phyloP scores from a whole-genome alignment of 2,797 vertebrate species.

The Nyctibius grandis region DNA sequence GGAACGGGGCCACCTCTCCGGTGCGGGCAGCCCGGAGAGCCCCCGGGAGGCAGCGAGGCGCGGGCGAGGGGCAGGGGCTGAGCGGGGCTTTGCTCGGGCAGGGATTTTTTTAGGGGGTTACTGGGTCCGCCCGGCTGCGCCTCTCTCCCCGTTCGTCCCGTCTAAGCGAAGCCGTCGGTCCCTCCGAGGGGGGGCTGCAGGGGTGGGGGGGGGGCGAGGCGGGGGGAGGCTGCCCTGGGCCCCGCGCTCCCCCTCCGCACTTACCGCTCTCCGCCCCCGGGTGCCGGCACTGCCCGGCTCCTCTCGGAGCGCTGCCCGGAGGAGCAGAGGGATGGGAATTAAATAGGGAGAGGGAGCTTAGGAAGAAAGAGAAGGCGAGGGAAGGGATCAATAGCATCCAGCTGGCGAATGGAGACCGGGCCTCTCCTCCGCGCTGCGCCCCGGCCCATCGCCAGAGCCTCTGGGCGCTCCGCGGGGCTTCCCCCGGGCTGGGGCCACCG shows the following conservation, averaged over 20 bases:
- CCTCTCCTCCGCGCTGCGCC: not conserved
- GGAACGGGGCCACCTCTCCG: not conserved
- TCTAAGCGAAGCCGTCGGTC: not conserved
- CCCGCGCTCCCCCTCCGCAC: not conserved
- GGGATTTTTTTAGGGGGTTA: too few relatives aligned
- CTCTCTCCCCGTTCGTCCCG: not conserved
- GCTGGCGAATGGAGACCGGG: conserved; percentile 54
- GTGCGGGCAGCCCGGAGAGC: not conserved
- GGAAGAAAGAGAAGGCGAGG: not conserved
- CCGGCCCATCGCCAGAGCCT: not conserved
- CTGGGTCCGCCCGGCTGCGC: not conserved
- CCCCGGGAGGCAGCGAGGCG: not conserved
- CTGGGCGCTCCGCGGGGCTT: not conserved
- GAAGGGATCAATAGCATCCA: conserved; percentile 64
- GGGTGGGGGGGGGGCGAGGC: too few relatives aligned
- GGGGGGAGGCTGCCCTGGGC: not conserved
- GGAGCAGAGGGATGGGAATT: conserved; percentile 39
- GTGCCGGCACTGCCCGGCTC: not conserved
- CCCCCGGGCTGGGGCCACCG: not conserved
- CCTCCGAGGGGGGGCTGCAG: not conserved
- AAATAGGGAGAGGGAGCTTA: not conserved
- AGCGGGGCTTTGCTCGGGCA: not conserved
- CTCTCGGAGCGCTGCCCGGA: not conserved
- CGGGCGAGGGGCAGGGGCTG: not conserved
- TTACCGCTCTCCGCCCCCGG: not conserved